phyloP scores from a whole-genome alignment of 1,140 invertebrate species.

The Caerostris extrusa region DNA sequence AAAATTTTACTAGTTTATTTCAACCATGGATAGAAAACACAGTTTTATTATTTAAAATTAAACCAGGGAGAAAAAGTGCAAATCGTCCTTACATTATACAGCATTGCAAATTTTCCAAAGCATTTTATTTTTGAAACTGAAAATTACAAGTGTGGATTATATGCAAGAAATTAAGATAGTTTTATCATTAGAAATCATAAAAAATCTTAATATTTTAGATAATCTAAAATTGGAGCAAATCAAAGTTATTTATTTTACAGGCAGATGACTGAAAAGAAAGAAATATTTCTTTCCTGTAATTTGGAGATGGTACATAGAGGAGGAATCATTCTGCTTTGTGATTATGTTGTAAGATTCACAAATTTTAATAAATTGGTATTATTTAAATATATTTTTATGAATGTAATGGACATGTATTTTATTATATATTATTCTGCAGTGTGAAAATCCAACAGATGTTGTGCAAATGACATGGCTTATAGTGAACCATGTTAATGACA shows the following conservation, averaged over 20 bases:
- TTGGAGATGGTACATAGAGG: slow-evolving; percentile 84
- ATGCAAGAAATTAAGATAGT: too few relatives aligned
- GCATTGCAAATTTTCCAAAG: too few relatives aligned
- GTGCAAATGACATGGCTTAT: slow-evolving; percentile 90
- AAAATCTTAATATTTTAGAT: too few relatives aligned
- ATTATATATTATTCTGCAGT: slow-evolving; percentile 80
- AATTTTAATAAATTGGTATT: not conserved
- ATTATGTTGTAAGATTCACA: slow-evolving; percentile 85
- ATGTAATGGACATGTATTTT: not conserved
- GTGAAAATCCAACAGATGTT: slow-evolving; percentile 87
- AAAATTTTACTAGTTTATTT: too few relatives aligned
- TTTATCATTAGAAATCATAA: too few relatives aligned
- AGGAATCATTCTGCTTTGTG: slow-evolving; percentile 86
- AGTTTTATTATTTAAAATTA: too few relatives aligned
- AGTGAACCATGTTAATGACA: slow-evolving; percentile 87
- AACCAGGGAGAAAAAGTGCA: too few relatives aligned
- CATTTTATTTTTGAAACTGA: too few relatives aligned
- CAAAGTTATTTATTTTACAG: not conserved
- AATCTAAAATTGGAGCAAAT: too few relatives aligned
- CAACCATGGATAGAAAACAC: too few relatives aligned
- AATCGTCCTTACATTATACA: too few relatives aligned
- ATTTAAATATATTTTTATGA: not conserved
- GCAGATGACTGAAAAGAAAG: slow-evolving; percentile 7
- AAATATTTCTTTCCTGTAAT: slow-evolving; percentile 80
- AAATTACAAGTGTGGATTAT: too few relatives aligned